A percentile compares a stretch with the other conserved stretches of the same genome.
These are phyloP conservation scores for Napeogenes sylphis DNA, from an alignment of 2,888 invertebrate genomes.

Conservation along the genomic window DNA sequence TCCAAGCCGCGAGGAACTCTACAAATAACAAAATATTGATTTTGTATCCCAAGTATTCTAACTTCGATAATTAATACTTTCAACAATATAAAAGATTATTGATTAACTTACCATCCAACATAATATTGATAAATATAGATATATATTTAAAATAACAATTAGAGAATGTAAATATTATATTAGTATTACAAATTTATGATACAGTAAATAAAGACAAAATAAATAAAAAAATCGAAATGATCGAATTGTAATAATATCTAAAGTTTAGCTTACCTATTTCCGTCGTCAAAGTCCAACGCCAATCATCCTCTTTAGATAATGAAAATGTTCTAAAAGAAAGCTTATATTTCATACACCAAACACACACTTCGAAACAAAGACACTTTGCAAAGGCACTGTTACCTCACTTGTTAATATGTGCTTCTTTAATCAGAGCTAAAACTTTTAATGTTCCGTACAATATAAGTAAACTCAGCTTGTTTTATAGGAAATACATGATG, in stretches of 20 bases:
- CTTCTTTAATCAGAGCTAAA: background rate
- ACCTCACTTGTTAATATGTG: background rate
- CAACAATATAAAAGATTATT: conserved; percentile 1
- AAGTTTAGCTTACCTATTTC: conserved; percentile 69
- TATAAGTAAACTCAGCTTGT: no score
- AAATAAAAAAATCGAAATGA: no score
- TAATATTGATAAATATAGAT: no score
- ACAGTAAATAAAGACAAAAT: no score
- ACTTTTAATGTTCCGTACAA: no score
- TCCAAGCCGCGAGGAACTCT: conserved; percentile 82
- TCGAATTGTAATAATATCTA: background rate
- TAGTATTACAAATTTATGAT: background rate
- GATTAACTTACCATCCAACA: background rate
- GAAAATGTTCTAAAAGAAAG: conserved; percentile 74
- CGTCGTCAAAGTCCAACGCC: conserved; percentile 81
- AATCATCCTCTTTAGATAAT: conserved; percentile 79
- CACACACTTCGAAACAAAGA: no score
- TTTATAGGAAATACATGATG: no score
- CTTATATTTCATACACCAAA: conserved; percentile 4
- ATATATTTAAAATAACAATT: background rate
- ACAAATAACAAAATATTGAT: conserved; percentile 27
- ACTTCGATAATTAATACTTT: conserved; percentile 5
- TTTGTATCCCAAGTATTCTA: conserved; percentile 1
- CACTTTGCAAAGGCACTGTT: background rate
- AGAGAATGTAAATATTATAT: background rate